Base-by-base conservation (phyloP, 2,888 invertebrate genomes). In the Pristionchus entomophagus region DNA sequence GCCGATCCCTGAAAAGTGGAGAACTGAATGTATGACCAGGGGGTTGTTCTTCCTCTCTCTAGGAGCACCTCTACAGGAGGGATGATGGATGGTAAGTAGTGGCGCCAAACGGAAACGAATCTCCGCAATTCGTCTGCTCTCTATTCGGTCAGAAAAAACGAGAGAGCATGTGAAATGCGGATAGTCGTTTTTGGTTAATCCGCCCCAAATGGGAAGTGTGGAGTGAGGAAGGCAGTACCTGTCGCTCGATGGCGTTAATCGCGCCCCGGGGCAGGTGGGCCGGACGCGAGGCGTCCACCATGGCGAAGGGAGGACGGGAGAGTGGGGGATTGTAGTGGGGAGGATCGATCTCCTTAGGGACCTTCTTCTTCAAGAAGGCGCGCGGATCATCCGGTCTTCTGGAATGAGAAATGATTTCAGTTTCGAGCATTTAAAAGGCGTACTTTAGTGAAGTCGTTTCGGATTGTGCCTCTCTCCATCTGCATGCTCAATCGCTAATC, bases 251-350 rank as follows among this genome's bases (percentile, higher is more conserved):
- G 69, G 69, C 69, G 26, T 62, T 65, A 32, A 84, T 84, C 4
- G 83, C 83, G n/a, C 83, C 83, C 14, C 17, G 14, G 3, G 85
- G 85, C 26, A 84, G 84, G n/a, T 62, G 62, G 59, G 4, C 5
- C 4, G 85, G 73, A 17, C 53, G 51, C 2, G 65, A 69, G 2
- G 77, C 85, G 35, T 85, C 85, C 45, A 85, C 56, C 85, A 85
- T 73, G 6, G 85, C 85, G 19, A 85, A 85, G 51, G 73, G 85
- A 49, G 85, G 85, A 5, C 29, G 19, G 26, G 73, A 56, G n/a
- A 41, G 32, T n/a, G 85, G 85, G 53, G 85, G 73, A 56, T 77
- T 85, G 85, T 85, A 85, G 53, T 85, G 85, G n/a, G 85, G 85
- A 73, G 85, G 85, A 8, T 85, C 85, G n/a, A 85, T 10, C 8